Base-by-base conservation (phyloP, 2,797 vertebrate genomes). In the Sciurus carolinensis region DNA sequence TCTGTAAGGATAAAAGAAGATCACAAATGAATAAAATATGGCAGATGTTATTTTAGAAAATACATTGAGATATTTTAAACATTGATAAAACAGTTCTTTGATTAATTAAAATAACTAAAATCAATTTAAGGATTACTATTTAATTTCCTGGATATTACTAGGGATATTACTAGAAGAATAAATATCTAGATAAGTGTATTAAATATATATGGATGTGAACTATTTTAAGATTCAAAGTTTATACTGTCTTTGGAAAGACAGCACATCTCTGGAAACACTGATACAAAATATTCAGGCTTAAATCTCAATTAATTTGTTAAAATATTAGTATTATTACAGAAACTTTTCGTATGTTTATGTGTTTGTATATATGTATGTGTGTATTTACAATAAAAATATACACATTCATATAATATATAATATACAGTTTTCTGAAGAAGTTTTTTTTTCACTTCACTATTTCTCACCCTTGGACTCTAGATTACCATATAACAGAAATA, bases 21-120 rank as follows among this genome's bases (percentile, higher is more conserved):
- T 79, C 59, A 22, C 1, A 17, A 88, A 24, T 89, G 84, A 93
- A 81, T 92, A 73, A 95, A 91, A 96, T 71, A 42, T 75, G 42
- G 47, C 57, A 71, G 28, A 88, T 80, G 2, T 92, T 94, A 92
- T 20, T 66, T 84, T 62, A 90, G 22, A 86, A 95, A 69, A 92
- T 59, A 91, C 30, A 67, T 44, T 93, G 73, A 69, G 59, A n/a
- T 90, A 69, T 96, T 77, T 89, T 90, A 93, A 93, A 90, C 50
- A 87, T 52, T 93, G 64, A 83, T 82, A 47, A 82, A 92, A 82
- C 72, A 79, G 7, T 8, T 91, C 18, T 94, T 86, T 85, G 39
- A 90, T 84, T 83, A 84, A 84, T 44, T 87, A 95, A 93, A 87
- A n/a, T 47, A 59, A 42, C 18, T 87, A 62, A 54, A 93, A 71